These are phyloP conservation scores for Danaus plexippus DNA, from an alignment of 1,140 invertebrate species.

Conservation along the genomic window DNA sequence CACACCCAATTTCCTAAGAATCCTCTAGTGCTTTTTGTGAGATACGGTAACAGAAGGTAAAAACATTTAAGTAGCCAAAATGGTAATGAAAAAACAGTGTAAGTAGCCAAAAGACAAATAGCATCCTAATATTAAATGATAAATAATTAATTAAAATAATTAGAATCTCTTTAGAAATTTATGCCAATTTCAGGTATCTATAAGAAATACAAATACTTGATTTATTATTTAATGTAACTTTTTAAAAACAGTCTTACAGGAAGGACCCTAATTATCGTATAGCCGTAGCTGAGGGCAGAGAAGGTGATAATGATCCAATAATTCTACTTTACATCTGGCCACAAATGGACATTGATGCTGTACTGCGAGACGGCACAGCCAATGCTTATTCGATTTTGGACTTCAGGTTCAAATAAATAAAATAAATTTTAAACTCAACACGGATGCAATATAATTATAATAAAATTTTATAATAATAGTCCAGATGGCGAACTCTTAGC, in stretches of 20 bases:
- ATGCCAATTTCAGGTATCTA: no score
- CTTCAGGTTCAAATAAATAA: slow-evolving; percentile 78
- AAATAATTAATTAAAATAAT: no score
- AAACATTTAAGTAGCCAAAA: no score
- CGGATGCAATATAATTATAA: neutral
- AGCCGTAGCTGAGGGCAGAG: slow-evolving; percentile 88
- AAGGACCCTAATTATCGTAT: slow-evolving; percentile 76
- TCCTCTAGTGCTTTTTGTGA: no score
- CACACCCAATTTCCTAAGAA: no score
- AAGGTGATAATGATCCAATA: slow-evolving; percentile 81
- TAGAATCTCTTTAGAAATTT: no score
- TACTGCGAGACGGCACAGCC: slow-evolving; percentile 82
- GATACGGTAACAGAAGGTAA: no score
- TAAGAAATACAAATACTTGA: neutral
- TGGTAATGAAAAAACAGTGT: no score
- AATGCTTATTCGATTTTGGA: slow-evolving; percentile 81
- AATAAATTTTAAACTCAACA: slow-evolving; percentile 4
- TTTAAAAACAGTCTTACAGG: slow-evolving; percentile 79
- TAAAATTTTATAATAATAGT: slow-evolving; percentile 63
- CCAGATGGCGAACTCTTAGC: slow-evolving; percentile 84
- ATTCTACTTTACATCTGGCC: slow-evolving; percentile 90
- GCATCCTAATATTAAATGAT: no score
- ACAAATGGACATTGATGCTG: slow-evolving; percentile 78
- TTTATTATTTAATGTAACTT: slow-evolving; percentile 1
- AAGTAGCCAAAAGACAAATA: no score